A percentile compares a stretch with the other conserved stretches of the same genome.
These are phyloP conservation scores for Isichthys henryi DNA, from an alignment of 2,113 vertebrate genomes.

Conservation along the genomic window DNA sequence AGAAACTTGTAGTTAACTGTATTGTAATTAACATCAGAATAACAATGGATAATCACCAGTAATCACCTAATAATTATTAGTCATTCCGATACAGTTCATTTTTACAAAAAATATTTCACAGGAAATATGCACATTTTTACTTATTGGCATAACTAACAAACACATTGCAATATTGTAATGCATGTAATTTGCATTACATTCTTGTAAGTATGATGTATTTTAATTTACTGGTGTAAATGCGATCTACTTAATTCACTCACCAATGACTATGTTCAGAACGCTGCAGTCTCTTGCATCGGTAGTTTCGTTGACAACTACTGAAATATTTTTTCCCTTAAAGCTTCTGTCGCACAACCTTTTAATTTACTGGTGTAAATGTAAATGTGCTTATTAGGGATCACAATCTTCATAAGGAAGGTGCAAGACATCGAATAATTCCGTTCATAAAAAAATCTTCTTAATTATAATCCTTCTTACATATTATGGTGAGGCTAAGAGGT, in stretches of 20 bases:
- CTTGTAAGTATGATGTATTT: neutral
- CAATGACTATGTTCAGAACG: neutral
- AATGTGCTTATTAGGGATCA: neutral
- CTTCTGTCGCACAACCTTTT: too few relatives aligned
- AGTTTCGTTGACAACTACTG: neutral
- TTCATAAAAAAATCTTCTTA: constrained; percentile 22
- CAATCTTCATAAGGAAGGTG: neutral
- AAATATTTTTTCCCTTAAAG: too few relatives aligned
- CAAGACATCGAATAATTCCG: neutral
- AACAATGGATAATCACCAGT: neutral
- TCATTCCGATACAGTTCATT: too few relatives aligned
- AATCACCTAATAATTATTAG: neutral
- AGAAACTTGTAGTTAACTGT: too few relatives aligned
- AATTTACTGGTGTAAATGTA: too few relatives aligned
- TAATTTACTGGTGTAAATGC: neutral
- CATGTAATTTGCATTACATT: neutral
- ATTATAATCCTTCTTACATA: neutral
- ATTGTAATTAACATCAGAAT: neutral
- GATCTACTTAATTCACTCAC: neutral
- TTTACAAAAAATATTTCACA: neutral
- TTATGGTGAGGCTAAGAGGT: neutral
- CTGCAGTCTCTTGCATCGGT: neutral
- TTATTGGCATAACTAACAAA: too few relatives aligned
- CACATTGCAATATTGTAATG: too few relatives aligned
- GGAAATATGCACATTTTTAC: too few relatives aligned